Evolutionary conservation across 30 jellyfish, hydroid and myxozoan genomes (phyloP).

Genomic region (Turritopsis rubra): DNA sequence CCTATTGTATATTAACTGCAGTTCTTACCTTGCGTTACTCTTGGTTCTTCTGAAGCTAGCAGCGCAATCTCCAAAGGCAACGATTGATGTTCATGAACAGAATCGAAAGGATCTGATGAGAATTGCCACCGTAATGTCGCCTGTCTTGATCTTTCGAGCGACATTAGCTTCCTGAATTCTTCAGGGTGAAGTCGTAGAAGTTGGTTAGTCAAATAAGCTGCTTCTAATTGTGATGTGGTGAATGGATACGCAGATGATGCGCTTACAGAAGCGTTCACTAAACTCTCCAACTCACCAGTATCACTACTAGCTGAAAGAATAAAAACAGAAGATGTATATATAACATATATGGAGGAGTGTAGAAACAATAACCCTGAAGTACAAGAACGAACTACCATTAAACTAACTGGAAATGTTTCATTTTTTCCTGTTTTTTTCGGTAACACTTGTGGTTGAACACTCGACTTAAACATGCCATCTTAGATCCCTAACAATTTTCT

Average conservation of each 20-base stretch:
- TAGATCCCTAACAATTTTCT: no score
- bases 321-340: no score
- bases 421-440: no score
- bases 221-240: conserved; percentile 36
- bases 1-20: background rate
- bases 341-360: background rate
- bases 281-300: conserved; percentile 12
- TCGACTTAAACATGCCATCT: no score
- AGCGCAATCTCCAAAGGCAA: conserved; percentile 81
- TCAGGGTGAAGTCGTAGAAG: conserved; percentile 88
- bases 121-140: conserved; percentile 97
- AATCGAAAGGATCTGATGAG: conserved; percentile 89
- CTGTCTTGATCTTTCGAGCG: conserved; percentile 88
- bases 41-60: conserved; percentile 43
- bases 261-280: background rate
- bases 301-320: conserved; percentile 4
- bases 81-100: conserved; percentile 90
- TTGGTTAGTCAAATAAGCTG: conserved; percentile 60
- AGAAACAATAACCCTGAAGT: background rate
- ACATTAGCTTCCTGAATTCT: conserved; percentile 77
- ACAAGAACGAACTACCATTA: background rate
- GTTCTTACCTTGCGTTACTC: conserved; percentile 18
- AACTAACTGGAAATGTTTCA: background rate
- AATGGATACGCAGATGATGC: conserved; percentile 15
- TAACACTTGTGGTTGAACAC: no score